phyloP scores from a whole-genome alignment of 2,113 vertebrate species.

The Marcusenius ussheri region DNA sequence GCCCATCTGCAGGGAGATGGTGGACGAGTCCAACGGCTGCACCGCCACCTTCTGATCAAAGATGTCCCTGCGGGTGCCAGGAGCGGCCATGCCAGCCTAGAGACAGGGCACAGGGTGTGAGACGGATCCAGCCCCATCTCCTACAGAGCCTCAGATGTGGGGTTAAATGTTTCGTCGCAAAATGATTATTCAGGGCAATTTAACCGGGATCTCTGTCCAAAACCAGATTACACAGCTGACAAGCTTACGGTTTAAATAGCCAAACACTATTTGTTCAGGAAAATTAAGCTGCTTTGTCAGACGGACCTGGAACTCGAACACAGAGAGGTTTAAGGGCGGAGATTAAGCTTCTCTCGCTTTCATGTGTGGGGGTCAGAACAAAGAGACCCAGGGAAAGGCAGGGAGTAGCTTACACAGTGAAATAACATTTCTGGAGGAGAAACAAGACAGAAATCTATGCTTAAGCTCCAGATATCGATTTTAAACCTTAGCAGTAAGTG shows the following conservation, averaged over 20 bases:
- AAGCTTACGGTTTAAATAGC: background rate
- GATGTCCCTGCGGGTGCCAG: slow-evolving; percentile 79
- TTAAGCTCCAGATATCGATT: background rate
- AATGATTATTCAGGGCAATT: background rate
- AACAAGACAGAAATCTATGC: background rate
- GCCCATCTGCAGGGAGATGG: slow-evolving; percentile 84
- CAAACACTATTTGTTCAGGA: background rate
- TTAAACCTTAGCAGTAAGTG: background rate
- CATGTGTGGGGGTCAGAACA: background rate
- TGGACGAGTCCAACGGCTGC: slow-evolving; percentile 74
- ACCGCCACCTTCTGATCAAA: slow-evolving; percentile 75
- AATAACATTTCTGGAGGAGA: background rate
- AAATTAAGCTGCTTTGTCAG: background rate
- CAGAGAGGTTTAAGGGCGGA: background rate
- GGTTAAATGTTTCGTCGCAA: background rate
- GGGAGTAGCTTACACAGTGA: background rate
- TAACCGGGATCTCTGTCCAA: background rate
- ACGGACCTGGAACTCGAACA: background rate
- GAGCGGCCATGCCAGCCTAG: slow-evolving; percentile 77
- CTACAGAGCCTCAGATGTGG: background rate
- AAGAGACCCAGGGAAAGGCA: background rate
- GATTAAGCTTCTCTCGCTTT: background rate
- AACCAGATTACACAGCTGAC: background rate
- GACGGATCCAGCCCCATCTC: no score
- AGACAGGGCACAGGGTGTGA: slow-evolving; percentile 5